phyloP scores from a whole-genome alignment of 2,888 invertebrate genomes.

The Pristionchus entomophagus region DNA sequence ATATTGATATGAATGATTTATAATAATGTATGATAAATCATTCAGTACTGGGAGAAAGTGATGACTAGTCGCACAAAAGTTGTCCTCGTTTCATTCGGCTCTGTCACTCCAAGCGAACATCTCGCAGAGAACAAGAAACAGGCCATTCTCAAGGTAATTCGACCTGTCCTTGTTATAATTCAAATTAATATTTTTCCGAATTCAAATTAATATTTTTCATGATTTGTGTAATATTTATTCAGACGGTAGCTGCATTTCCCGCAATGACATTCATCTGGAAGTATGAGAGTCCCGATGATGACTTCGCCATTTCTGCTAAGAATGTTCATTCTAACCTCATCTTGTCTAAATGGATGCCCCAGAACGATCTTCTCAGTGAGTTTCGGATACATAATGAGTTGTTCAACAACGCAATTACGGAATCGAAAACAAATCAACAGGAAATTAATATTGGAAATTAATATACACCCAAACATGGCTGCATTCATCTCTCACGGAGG shows the following conservation, averaged over 20 bases:
- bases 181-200: not conserved
- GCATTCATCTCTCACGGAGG: constrained; percentile 34
- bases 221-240: not conserved
- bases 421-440: not conserved
- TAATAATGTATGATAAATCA: not conserved
- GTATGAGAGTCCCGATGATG: not conserved
- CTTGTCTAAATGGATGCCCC: constrained; percentile 7
- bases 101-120: not conserved
- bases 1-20: no score
- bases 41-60: constrained; percentile 1
- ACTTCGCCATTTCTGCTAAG: not conserved
- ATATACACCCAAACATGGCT: not conserved
- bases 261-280: constrained; percentile 15
- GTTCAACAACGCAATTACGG: not conserved
- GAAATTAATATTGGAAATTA: not conserved
- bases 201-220: not conserved
- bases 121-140: not conserved
- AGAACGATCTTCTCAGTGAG: constrained; percentile 31
- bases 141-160: not conserved
- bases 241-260: constrained; percentile 16
- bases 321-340: constrained; percentile 3
- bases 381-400: no score
- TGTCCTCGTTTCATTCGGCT: not conserved
- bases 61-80: not conserved
- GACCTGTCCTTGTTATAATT: not conserved